Evolutionary conservation across 92 coral and sea anemone genomes (phyloP), one percentile per base, ranked within the genome.

Genomic region (Phenganax marumi): DNA sequence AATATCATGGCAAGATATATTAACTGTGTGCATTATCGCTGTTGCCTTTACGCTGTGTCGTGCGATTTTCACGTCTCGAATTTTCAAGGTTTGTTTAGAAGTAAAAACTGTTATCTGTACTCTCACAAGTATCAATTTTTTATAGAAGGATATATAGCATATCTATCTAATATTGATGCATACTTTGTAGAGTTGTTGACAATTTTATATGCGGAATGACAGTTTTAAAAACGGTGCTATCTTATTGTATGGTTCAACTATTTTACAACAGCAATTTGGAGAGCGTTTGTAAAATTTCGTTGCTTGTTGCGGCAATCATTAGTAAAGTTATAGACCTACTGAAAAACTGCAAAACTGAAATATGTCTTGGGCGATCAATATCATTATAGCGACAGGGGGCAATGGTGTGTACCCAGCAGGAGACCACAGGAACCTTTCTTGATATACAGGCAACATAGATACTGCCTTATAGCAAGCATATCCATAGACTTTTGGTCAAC

Each of bases 21-120:
- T 57, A 7, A 47, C 88, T 43, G 86, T 86, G 55, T 18, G 90
- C 23, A 1, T 82, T 25, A 80, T 96, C 10, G 99, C 93, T 17
- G 83, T 96, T 54, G 61, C 86, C 52, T 91, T 96, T 79, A 96
- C 99, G 21, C 18, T 92, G 50, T 77, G 88, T 54, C 90, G 99
- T 64, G 89, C 87, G 60, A 85, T 80, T 10, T 54, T 90, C 53
- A 87, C 89, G 3, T 56, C 78, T 24, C 60, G 77, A 24, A 7
- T 91, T 12, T 96, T 91, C 71, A 80, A 89, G 97, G 99, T 96
- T 12, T 60, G 92, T 71, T 48, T 50, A 56, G 52, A 14, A 74
- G 52, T 50, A 74, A 79, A 54, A 53, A 55, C 52, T 49, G 72
- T 66, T 66, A 66, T 66, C n/a, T n/a, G n/a, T n/a, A n/a, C n/a